Evolutionary conservation across 2,113 vertebrate genomes (phyloP).

Genomic region (Triplophysa tibetana): DNA sequence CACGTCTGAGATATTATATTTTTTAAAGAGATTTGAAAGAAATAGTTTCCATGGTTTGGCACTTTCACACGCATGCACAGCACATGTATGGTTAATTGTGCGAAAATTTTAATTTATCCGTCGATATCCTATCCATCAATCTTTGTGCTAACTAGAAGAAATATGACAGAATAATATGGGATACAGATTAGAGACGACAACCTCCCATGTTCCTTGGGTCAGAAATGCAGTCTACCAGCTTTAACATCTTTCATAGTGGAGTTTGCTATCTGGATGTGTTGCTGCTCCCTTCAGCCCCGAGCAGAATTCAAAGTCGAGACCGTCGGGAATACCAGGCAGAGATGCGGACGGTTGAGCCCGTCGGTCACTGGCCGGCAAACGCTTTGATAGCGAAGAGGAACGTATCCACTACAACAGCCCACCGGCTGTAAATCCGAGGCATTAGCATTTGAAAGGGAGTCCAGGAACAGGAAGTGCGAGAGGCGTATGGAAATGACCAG

Average conservation of each 20-base stretch:
- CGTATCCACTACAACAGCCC: background rate
- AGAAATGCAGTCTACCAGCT: background rate
- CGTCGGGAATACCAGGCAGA: background rate
- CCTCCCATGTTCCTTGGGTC: background rate
- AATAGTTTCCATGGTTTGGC: too few relatives aligned
- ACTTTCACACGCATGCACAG: too few relatives aligned
- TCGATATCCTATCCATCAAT: too few relatives aligned
- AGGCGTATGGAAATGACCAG: background rate
- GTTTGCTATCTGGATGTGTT: background rate
- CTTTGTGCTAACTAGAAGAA: too few relatives aligned
- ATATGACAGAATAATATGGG: background rate
- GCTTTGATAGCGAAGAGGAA: conserved; percentile 29
- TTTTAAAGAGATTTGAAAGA: too few relatives aligned
- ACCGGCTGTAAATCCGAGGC: background rate
- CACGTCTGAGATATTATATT: too few relatives aligned
- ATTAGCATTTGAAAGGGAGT: conserved; percentile 32
- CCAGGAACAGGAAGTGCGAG: background rate
- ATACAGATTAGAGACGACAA: background rate
- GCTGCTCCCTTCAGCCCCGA: background rate
- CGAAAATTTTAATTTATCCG: too few relatives aligned
- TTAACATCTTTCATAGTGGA: background rate
- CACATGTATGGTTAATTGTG: too few relatives aligned
- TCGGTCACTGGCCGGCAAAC: background rate
- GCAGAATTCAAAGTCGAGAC: conserved; percentile 2
- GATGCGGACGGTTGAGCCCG: background rate